These are phyloP conservation scores for Drosophila subquinaria DNA, from an alignment of 2,888 invertebrate species.

Conservation along the genomic window DNA sequence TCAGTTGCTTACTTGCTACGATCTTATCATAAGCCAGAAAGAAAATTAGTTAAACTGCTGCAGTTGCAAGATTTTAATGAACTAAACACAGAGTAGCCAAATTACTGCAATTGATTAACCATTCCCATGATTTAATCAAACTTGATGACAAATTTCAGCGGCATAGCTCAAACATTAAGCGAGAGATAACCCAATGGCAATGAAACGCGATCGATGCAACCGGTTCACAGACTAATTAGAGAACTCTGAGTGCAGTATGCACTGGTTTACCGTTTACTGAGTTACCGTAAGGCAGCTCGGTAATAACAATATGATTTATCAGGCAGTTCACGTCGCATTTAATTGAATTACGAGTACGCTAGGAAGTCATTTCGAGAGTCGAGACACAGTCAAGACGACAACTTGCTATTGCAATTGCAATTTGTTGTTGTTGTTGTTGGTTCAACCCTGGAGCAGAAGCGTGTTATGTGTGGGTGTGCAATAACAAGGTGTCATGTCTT, in stretches of 20 bases:
- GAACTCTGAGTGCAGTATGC: conserved; percentile 11
- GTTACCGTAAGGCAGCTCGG: conserved; percentile 3
- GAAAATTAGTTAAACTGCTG: conserved; percentile 13
- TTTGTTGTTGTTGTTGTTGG: conserved; percentile 20
- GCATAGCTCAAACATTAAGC: neutral
- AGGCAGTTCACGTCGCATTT: conserved; percentile 50
- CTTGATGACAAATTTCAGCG: neutral
- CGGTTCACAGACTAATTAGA: conserved; percentile 13
- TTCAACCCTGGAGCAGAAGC: neutral
- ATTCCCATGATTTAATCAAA: neutral
- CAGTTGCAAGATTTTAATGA: neutral
- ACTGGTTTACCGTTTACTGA: conserved; percentile 7
- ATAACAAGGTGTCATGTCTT: conserved; percentile 44
- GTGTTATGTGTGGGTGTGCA: conserved; percentile 20
- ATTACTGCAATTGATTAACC: neutral
- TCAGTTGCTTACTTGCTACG: conserved; percentile 5
- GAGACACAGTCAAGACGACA: conserved; percentile 23
- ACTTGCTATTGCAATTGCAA: conserved; percentile 16
- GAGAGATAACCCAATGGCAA: neutral
- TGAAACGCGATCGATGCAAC: conserved; percentile 2
- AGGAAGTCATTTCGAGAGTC: conserved; percentile 35
- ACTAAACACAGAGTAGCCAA: neutral
- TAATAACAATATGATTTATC: conserved; percentile 45
- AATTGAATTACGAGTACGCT: conserved; percentile 52
- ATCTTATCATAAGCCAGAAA: conserved; percentile 7